phyloP scores from a whole-genome alignment of 2,888 invertebrate species.

The Lymantria dispar region DNA sequence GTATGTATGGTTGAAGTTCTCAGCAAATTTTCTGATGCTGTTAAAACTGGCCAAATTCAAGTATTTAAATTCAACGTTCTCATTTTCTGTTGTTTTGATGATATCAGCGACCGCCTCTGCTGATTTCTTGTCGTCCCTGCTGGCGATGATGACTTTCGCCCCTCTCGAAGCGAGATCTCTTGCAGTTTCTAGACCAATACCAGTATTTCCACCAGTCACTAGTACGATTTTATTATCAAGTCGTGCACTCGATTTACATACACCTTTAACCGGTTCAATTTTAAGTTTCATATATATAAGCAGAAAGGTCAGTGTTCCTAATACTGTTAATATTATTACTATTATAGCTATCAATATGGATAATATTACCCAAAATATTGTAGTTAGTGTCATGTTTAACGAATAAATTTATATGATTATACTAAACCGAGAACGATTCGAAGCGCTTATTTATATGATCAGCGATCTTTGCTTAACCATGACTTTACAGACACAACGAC shows the following conservation, averaged over 20 bases:
- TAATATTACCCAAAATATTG: not conserved
- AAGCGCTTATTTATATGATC: too few species aligned
- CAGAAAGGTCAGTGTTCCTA: not conserved
- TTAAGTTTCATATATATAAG: constrained; percentile 8
- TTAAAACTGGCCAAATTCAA: constrained; percentile 77
- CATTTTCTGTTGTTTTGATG: constrained; percentile 86
- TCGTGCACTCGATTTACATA: constrained; percentile 51
- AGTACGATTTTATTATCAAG: constrained; percentile 84
- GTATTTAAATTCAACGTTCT: constrained; percentile 82
- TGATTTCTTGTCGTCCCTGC: constrained; percentile 87
- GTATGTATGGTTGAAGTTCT: constrained; percentile 74
- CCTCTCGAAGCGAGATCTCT: constrained; percentile 86
- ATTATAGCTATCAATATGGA: not conserved
- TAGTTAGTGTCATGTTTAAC: not conserved
- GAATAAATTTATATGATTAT: not conserved
- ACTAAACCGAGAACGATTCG: too few species aligned
- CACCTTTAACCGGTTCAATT: constrained; percentile 29
- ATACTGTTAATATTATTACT: not conserved
- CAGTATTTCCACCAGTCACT: constrained; percentile 86
- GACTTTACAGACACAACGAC: too few species aligned
- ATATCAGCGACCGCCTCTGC: constrained; percentile 87
- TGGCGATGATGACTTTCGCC: constrained; percentile 88
- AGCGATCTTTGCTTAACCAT: too few species aligned
- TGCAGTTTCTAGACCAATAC: constrained; percentile 91
- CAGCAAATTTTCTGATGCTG: constrained; percentile 82